Evolutionary conservation across 1,140 invertebrate species (phyloP).

Genomic region (Stenopsyche tienmushanensis): DNA sequence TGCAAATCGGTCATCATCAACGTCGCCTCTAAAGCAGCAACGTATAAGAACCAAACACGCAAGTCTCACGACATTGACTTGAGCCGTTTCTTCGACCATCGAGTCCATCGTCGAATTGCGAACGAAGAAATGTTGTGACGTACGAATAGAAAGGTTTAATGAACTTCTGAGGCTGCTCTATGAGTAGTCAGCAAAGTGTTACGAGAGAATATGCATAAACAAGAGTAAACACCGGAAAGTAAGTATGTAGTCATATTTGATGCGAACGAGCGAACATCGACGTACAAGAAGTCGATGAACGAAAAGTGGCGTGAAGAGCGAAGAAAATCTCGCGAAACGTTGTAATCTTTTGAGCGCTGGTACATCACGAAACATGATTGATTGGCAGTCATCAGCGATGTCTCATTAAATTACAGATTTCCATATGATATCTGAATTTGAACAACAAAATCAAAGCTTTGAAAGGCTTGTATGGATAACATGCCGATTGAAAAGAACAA

Average conservation of each 20-base stretch:
- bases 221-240: conserved; percentile 30
- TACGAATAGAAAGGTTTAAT: conserved; percentile 32
- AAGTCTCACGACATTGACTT: not conserved
- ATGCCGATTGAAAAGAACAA: too few species aligned
- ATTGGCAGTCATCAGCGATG: too few species aligned
- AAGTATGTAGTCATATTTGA: conserved; percentile 1
- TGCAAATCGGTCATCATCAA: not conserved
- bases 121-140: conserved; percentile 38
- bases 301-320: not conserved
- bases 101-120: conserved; percentile 14
- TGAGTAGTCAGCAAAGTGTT: conserved; percentile 26
- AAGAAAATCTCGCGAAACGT: not conserved
- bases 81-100: not conserved
- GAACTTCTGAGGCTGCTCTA: conserved; percentile 22
- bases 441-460: too few species aligned
- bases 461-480: too few species aligned
- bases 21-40: not conserved
- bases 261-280: too few species aligned
- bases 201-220: conserved; percentile 32
- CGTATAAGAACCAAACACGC: not conserved
- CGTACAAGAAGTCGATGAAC: not conserved
- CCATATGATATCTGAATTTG: too few species aligned
- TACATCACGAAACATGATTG: too few species aligned
- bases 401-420: too few species aligned
- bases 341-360: not conserved